Percentiles rank a stretch among this genome's conserved stretches.
Evolutionary conservation across 2,888 invertebrate species (phyloP).

Genomic region (Drosophila nr. perissopoda): DNA sequence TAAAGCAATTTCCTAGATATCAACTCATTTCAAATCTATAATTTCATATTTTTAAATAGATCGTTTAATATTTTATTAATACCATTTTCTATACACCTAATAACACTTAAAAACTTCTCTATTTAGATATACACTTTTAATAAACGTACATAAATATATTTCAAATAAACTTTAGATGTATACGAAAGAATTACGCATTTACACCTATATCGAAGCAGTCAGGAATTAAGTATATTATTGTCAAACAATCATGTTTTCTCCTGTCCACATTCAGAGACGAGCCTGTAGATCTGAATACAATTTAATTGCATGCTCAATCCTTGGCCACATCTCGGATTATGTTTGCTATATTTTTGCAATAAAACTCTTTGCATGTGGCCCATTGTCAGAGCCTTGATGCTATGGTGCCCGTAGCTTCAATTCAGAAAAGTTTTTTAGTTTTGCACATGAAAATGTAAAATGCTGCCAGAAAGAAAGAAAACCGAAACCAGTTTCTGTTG

Average conservation of each 20-base stretch:
- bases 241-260: neutral
- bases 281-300: constrained; percentile 1
- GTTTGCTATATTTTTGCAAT: constrained; percentile 33
- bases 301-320: constrained; percentile 35
- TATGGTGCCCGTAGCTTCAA: constrained; percentile 32
- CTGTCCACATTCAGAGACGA: neutral
- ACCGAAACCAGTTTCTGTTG: constrained; percentile 69
- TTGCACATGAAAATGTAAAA: constrained; percentile 73
- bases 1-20: neutral
- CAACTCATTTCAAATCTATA: neutral
- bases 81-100: no score
- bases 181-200: neutral
- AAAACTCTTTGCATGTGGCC: constrained; percentile 34
- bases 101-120: neutral
- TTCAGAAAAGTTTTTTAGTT: constrained; percentile 66
- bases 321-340: constrained; percentile 15
- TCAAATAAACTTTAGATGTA: no score
- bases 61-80: neutral
- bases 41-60: neutral
- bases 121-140: neutral
- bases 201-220: neutral
- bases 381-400: constrained; percentile 30
- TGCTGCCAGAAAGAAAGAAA: constrained; percentile 60
- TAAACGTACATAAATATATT: no score
- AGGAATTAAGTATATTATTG: neutral